Evolutionary conservation across 2,113 vertebrate genomes (phyloP).

Genomic region (Tragelaphus strepsiceros): DNA sequence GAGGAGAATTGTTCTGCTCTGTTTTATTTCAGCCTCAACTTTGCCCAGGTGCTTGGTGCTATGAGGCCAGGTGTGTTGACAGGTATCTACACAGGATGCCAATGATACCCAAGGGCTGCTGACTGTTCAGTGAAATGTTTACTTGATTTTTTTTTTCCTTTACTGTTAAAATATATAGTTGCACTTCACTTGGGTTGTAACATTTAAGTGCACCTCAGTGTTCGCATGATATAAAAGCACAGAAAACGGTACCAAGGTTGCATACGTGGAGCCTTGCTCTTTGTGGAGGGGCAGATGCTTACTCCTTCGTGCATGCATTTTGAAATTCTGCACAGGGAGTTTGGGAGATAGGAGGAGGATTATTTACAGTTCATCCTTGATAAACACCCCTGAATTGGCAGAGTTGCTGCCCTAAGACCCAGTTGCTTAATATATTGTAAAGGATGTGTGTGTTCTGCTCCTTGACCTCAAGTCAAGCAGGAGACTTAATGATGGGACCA

Average conservation of each 20-base stretch:
- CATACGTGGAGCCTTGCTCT: neutral
- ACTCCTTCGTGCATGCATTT: neutral
- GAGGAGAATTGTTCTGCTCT: conserved; percentile 40
- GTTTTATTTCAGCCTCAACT: conserved; percentile 58
- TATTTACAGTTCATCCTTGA: neutral
- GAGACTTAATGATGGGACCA: neutral
- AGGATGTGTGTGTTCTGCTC: neutral
- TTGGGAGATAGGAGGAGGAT: neutral
- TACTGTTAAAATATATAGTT: neutral
- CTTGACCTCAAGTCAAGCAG: neutral
- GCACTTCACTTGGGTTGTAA: neutral
- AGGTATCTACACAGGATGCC: neutral
- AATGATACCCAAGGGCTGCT: conserved; percentile 27
- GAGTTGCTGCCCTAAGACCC: neutral
- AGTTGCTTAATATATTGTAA: neutral
- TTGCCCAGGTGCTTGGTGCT: conserved; percentile 65
- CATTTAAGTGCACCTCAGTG: neutral
- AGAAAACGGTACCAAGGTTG: neutral
- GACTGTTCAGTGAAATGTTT: conserved; percentile 68
- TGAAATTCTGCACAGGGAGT: neutral
- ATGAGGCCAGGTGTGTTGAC: neutral
- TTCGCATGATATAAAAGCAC: neutral
- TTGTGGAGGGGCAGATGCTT: accelerated
- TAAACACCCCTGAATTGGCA: neutral
- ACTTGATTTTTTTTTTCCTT: conserved; percentile 48